phyloP scores from a whole-genome alignment of 2,113 vertebrate species.

The Tyto alba region DNA sequence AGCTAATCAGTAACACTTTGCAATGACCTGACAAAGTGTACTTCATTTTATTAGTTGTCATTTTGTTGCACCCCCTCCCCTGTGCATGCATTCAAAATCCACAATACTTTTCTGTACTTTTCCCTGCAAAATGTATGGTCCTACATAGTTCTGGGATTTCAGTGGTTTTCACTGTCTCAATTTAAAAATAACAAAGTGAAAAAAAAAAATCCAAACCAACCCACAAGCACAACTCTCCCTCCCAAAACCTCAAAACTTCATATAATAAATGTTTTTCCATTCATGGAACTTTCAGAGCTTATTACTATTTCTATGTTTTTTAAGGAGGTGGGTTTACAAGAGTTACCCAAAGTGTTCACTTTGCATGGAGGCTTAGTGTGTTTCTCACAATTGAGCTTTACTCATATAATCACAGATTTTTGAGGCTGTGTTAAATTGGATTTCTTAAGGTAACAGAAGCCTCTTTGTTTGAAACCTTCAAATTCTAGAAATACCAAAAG shows the following conservation, averaged over 20 bases:
- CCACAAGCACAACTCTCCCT: not conserved
- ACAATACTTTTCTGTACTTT: not conserved
- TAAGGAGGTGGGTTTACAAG: not conserved
- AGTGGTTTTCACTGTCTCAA: not conserved
- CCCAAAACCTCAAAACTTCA: not conserved
- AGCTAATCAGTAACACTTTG: not conserved
- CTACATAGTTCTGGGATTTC: not conserved
- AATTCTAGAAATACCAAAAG: constrained; percentile 8
- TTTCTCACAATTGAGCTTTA: not conserved
- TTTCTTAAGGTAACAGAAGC: constrained; percentile 53
- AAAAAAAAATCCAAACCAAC: not conserved
- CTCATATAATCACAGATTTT: not conserved
- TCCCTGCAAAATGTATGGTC: not conserved
- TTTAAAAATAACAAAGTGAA: not conserved
- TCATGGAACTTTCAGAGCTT: not conserved
- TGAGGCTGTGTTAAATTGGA: not conserved
- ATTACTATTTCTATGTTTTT: not conserved
- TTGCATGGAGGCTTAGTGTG: not conserved
- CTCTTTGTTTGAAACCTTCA: constrained; percentile 56
- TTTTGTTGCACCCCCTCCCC: not conserved
- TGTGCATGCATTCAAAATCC: not conserved
- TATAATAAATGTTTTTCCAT: not conserved
- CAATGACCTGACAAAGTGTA: not conserved
- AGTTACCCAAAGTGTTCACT: not conserved
- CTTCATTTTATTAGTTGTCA: not conserved